Conservation (phyloP, 2,888 invertebrate species). For the Oasisia sp. region DNA sequence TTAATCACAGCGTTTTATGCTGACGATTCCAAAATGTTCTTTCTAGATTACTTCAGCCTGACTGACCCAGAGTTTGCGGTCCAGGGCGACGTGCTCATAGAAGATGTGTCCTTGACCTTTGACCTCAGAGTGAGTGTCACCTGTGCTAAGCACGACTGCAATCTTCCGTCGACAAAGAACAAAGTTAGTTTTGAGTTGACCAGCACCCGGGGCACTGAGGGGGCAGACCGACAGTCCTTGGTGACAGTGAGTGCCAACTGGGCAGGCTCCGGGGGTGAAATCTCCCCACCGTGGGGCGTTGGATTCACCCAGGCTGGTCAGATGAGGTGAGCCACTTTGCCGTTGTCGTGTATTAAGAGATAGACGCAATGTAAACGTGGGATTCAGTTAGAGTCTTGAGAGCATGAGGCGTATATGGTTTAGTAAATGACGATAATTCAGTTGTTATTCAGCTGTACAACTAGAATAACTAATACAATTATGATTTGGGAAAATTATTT, state of each 20-base stretch:
- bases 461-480: background rate
- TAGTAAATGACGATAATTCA: background rate
- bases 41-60: slow-evolving; percentile 17
- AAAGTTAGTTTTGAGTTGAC: background rate
- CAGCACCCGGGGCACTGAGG: background rate
- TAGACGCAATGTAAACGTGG: background rate
- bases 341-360: background rate
- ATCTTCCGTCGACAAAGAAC: background rate
- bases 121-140: background rate
- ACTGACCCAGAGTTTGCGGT: background rate
- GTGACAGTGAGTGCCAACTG: background rate
- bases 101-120: background rate
- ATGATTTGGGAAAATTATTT: background rate
- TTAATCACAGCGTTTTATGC: background rate
- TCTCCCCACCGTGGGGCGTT: background rate
- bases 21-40: background rate
- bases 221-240: background rate
- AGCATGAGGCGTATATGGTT: background rate
- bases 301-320: background rate
- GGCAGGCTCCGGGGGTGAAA: background rate
- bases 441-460: background rate
- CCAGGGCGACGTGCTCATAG: background rate
- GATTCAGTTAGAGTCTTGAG: background rate
- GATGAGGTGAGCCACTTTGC: background rate
- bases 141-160: background rate